Percentiles rank a stretch among this genome's conserved stretches.
Conservation (phyloP, 2,797 vertebrate species). For the Tiaroga cobitis region DNA sequence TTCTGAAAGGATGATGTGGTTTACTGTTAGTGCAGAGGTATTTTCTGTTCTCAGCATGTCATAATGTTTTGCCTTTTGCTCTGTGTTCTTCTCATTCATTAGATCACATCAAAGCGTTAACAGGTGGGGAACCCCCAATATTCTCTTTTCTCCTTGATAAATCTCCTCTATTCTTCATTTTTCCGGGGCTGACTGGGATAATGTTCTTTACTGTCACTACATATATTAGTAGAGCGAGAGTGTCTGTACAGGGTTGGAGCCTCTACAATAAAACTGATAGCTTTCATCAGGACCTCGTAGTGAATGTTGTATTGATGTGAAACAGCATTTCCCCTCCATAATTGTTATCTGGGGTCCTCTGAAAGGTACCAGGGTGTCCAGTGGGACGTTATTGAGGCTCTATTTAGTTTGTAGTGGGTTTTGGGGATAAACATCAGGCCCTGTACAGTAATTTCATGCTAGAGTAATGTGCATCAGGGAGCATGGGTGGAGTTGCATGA, state of each 20-base stretch:
- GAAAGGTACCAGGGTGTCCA: conserved; percentile 70
- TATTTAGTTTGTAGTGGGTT: conserved; percentile 52
- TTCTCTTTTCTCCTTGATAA: conserved; percentile 39
- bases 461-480: conserved; percentile 70
- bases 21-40: conserved; percentile 48
- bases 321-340: conserved; percentile 3
- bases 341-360: conserved; percentile 58
- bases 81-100: conserved; percentile 77
- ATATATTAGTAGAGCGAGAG: conserved; percentile 48
- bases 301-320: background rate
- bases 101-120: conserved; percentile 83
- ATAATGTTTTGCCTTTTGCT: conserved; percentile 78
- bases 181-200: conserved; percentile 62
- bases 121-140: conserved; percentile 80
- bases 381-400: conserved; percentile 52
- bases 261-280: conserved; percentile 65
- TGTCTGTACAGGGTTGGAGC: conserved; percentile 58
- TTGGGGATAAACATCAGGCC: conserved; percentile 31
- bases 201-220: conserved; percentile 49
- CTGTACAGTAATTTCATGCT: conserved; percentile 67
- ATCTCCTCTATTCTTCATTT: conserved; percentile 53
- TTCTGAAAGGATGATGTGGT: conserved; percentile 40
- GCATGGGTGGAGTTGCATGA: conserved; percentile 73
- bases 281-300: conserved; percentile 67
- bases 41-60: conserved; percentile 67